Percentiles rank a stretch among this genome's conserved stretches.
Conservation (phyloP, 2,888 invertebrate species). For the Nemapogon koenigi region DNA sequence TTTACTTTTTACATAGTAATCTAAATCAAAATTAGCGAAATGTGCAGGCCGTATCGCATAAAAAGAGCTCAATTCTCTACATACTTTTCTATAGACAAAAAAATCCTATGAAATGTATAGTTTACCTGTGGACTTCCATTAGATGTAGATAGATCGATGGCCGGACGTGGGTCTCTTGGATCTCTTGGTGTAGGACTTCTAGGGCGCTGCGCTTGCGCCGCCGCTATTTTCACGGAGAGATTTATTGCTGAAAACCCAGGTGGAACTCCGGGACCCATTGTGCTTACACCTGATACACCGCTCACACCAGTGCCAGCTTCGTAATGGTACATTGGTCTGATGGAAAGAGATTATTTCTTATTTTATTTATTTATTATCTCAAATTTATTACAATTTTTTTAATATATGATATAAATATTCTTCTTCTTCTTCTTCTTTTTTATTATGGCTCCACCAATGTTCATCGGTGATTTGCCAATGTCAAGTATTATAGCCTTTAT, state of each 20-base stretch:
- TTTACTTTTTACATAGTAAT: too few species aligned
- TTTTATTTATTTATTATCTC: background rate
- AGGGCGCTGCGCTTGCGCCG: constrained; percentile 73
- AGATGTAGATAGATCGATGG: constrained; percentile 86
- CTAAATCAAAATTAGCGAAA: too few species aligned
- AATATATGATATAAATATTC: background rate
- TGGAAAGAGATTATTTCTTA: background rate
- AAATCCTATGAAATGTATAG: too few species aligned
- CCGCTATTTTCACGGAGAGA: constrained; percentile 84
- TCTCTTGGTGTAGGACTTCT: constrained; percentile 78
- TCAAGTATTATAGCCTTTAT: too few species aligned
- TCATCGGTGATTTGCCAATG: too few species aligned
- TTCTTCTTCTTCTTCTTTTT: too few species aligned
- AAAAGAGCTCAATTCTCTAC: too few species aligned
- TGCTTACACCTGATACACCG: constrained; percentile 68
- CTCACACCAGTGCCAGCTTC: constrained; percentile 65
- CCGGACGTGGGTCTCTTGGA: constrained; percentile 80
- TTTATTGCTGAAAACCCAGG: constrained; percentile 83
- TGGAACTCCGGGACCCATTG: constrained; percentile 72
- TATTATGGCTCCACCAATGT: too few species aligned
- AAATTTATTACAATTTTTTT: background rate
- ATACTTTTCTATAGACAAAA: too few species aligned
- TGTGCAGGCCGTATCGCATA: too few species aligned
- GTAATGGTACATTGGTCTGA: constrained; percentile 84
- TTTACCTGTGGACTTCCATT: constrained; percentile 90